Base-by-base conservation (phyloP, 30 jellyfish, hydroid and myxozoan genomes). In the Haliclystus octoradiatus region DNA sequence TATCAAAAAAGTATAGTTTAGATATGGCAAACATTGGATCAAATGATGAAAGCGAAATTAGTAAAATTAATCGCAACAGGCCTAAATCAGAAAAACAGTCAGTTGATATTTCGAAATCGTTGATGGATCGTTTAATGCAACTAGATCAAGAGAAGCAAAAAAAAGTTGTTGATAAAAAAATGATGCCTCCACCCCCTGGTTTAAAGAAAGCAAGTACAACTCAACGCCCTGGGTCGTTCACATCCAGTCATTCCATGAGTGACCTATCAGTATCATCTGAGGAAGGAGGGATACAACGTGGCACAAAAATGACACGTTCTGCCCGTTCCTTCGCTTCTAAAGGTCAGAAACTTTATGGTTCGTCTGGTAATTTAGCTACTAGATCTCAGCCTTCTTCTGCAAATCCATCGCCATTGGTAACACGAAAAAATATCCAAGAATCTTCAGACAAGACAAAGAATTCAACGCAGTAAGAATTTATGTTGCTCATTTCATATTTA, bases 131-230 rank as follows among this genome's bases (percentile, higher is more conserved):
- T 5, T 19, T 40, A 19, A 9, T 40, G 9, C 57, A 40, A 40
- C 9, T 40, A 5, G 66, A 75, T 32, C 53, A 75, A 50, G 86
- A 75, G 50, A 77, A 68, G 33, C 75, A 80, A 0, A 72, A 67
- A 14, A 61, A 29, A 31, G 94, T 71, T 1, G 13, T 74, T 0
- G 94, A 88, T 63, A 26, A 66, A 26, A 80, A 80, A 50, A 77
- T 61, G n/a, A 78, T 79, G 96, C 96, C 96, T 33, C 96, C 96
- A 0, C 96, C 96, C 34, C 30, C 88, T 40, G 14, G 9, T 5
- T 19, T 19, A 19, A 5, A 5, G 31, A 29, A 61, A 52, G 68
- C 93, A 1, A 49, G 75, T n/a, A 47, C 26, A 14, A 34, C 34
- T 66, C 63, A 71, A 26, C 29, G 66, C 33, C 40, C 82, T 1